Evolutionary conservation across 2,113 vertebrate species (phyloP).

Genomic region (Gallinago jamesoni): DNA sequence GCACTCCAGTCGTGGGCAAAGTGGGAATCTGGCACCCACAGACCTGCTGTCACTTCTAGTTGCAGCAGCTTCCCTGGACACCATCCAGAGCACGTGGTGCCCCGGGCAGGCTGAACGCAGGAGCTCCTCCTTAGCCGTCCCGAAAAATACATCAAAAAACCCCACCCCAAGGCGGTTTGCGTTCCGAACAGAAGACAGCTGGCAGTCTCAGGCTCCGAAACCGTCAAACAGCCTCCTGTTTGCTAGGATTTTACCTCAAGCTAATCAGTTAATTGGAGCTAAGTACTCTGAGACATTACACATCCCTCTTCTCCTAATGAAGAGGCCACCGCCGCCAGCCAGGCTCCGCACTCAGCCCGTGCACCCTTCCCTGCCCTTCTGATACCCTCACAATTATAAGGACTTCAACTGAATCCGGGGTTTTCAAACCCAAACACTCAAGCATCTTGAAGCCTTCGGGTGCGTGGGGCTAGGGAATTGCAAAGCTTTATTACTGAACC

Average conservation of each 20-base stretch:
- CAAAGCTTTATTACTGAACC: neutral
- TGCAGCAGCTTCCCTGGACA: neutral
- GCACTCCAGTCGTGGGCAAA: neutral
- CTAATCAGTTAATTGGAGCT: slow-evolving; percentile 55
- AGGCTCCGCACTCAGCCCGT: neutral
- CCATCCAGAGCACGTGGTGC: fast-evolving
- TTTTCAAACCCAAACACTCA: neutral
- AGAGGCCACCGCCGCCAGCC: neutral
- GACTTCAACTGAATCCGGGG: neutral
- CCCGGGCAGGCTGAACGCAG: neutral
- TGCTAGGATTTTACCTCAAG: neutral
- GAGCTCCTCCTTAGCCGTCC: neutral
- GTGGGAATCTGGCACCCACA: neutral
- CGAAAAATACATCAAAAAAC: neutral
- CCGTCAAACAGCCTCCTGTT: neutral
- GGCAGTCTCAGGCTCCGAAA: neutral
- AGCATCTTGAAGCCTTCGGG: neutral
- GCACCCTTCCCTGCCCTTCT: neutral
- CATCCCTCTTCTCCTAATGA: neutral
- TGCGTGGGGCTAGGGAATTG: neutral
- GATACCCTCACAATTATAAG: fast-evolving
- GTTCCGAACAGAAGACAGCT: neutral
- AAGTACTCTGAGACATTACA: neutral
- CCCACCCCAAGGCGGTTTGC: neutral
- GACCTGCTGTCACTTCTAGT: neutral